Base-by-base conservation (phyloP, 2,888 invertebrate genomes). In the Acrobasis consociella region DNA sequence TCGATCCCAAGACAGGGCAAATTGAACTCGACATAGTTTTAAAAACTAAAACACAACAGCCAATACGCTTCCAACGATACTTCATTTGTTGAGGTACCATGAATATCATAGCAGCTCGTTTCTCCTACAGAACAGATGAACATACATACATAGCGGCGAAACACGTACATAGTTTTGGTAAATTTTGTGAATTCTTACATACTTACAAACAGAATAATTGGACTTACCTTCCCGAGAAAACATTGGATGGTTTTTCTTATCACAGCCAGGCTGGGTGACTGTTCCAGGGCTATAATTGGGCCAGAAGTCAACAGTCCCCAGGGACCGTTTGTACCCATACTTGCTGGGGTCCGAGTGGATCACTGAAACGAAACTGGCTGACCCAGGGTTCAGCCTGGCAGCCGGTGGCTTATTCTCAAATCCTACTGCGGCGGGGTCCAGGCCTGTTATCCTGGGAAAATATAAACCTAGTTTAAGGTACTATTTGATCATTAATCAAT, bases 271-370 rank as follows among this genome's bases (percentile, higher is more conserved):
- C 68, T 91, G 91, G 2, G 70, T 58, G 0, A 88, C 81, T 1
- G 72, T 65, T 0, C 86, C 86, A 3, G 68, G 2, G n/a, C 69
- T 82, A 63, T 72, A 89, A 71, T 91, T 91, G 1, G 91, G 87
- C 91, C 91, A 91, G 67, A 87, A 90, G 68, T 91, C 91, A 1
- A 89, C 85, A 1, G 84, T 80, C 0, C 90, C 91, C 9, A 83
- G 55, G 3, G 80, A 65, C 13, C 60, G 72, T 31, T 65, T 81
- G 58, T 71, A 80, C 1, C 91, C 91, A 64, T 86, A 91, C 68
- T 81, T 86, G 71, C 73, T 81, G 0, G 89, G 89, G 69, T 91
- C 91, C 0, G 89, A 78, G 66, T 91, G 91, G 13, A 91, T 72
- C 2, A 86, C 81, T 2, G 77, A 72, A 2, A 91, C 90, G 17